Evolutionary conservation across 1,140 invertebrate species (phyloP).

Genomic region (Drosophila nigromelanica): DNA sequence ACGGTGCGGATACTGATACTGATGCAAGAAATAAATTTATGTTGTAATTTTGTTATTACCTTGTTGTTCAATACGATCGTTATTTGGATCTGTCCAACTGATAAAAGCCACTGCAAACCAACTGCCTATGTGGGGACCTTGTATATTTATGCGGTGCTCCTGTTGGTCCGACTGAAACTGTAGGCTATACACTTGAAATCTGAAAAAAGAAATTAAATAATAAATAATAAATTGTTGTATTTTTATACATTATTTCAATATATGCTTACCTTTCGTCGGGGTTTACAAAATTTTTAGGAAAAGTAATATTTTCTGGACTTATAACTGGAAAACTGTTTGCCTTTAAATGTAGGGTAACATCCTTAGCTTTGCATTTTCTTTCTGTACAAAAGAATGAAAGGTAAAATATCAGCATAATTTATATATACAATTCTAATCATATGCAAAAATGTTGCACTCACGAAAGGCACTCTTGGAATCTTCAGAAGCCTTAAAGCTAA

Average conservation of each 20-base stretch:
- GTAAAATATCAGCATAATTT: neutral
- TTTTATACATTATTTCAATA: neutral
- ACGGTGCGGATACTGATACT: too few relatives aligned
- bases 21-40: too few relatives aligned
- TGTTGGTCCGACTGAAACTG: slow-evolving; percentile 85
- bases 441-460: slow-evolving; percentile 50
- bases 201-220: slow-evolving; percentile 14
- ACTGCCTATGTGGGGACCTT: slow-evolving; percentile 88
- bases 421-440: neutral
- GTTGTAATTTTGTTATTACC: slow-evolving; percentile 84
- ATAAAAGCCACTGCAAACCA: slow-evolving; percentile 92
- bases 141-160: slow-evolving; percentile 85
- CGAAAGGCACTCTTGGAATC: slow-evolving; percentile 81
- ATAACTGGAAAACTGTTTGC: slow-evolving; percentile 91
- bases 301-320: slow-evolving; percentile 89
- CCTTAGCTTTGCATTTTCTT: slow-evolving; percentile 85
- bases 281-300: slow-evolving; percentile 87
- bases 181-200: slow-evolving; percentile 66
- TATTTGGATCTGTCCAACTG: slow-evolving; percentile 89
- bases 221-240: neutral
- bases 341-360: slow-evolving; percentile 88
- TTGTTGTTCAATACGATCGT: slow-evolving; percentile 89
- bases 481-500: slow-evolving; percentile 81
- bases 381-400: slow-evolving; percentile 79
- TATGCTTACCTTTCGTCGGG: slow-evolving; percentile 76